These are phyloP conservation scores for Mythimna albipuncta DNA, from an alignment of 2,888 invertebrate species.

Conservation along the genomic window DNA sequence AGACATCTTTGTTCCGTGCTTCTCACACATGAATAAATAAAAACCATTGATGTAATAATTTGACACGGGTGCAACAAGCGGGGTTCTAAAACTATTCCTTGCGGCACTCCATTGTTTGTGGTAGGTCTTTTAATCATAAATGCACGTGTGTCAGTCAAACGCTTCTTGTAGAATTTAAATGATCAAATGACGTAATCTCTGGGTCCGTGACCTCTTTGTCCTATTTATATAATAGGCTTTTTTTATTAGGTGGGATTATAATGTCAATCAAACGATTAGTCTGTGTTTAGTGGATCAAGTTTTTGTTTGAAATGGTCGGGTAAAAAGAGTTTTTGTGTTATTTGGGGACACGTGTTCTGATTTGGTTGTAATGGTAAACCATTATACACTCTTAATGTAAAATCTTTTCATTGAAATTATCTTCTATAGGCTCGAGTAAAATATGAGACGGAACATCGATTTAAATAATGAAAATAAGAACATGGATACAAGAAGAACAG, in stretches of 20 bases:
- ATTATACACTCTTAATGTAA: not conserved
- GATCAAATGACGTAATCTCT: constrained; percentile 52
- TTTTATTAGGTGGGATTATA: constrained; percentile 57
- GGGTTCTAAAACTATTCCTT: constrained; percentile 45
- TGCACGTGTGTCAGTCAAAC: constrained; percentile 58
- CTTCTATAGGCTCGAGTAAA: too few species aligned
- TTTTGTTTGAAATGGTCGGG: constrained; percentile 43
- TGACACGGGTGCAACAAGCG: not conserved
- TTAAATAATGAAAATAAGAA: not conserved
- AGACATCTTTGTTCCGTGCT: not conserved
- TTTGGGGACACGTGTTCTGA: constrained; percentile 50
- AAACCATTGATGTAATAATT: constrained; percentile 3
- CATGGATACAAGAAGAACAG: not conserved
- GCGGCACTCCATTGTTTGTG: constrained; percentile 55
- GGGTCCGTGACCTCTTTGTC: constrained; percentile 63
- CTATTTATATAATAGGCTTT: constrained; percentile 59
- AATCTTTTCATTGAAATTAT: not conserved
- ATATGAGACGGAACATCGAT: too few species aligned
- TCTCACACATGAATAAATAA: not conserved
- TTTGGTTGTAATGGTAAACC: constrained; percentile 25
- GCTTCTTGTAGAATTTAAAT: constrained; percentile 61
- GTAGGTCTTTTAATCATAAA: constrained; percentile 55
- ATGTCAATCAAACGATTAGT: constrained; percentile 64
- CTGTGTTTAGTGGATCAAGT: constrained; percentile 47
- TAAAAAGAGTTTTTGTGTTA: constrained; percentile 46